phyloP scores from a whole-genome alignment of 2,113 vertebrate species.

The Corydoras sp. region DNA sequence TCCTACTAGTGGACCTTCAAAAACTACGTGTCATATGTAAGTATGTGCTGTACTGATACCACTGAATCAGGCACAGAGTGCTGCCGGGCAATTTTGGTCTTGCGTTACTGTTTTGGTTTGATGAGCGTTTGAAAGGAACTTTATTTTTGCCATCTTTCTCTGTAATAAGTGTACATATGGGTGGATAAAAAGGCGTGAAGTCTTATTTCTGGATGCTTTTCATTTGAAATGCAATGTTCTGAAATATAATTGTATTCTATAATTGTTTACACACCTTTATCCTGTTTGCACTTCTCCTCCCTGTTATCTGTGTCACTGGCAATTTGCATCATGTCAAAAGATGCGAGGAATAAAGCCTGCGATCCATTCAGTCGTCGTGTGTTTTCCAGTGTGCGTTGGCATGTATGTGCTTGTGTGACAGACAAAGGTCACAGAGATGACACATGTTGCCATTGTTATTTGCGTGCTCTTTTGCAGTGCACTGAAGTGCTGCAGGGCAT shows the following conservation, averaged over 20 bases:
- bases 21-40: no score
- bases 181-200: not conserved
- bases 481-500: not conserved
- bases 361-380: not conserved
- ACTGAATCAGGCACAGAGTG: no score
- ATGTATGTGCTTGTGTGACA: constrained; percentile 9
- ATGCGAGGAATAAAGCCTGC: not conserved
- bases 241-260: not conserved
- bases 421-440: not conserved
- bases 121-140: no score
- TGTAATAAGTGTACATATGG: not conserved
- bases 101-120: no score
- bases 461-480: not conserved
- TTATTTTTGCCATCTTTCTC: no score
- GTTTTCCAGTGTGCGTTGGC: not conserved
- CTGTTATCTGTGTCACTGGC: not conserved
- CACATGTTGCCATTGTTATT: not conserved
- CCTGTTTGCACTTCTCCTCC: not conserved
- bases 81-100: no score
- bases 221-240: not conserved
- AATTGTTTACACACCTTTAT: not conserved
- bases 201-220: not conserved
- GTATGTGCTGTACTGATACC: no score
- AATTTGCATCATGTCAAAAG: not conserved
- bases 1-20: no score